Evolutionary conservation across 2,888 invertebrate species (phyloP).

Genomic region (Dryobotodes eremita): DNA sequence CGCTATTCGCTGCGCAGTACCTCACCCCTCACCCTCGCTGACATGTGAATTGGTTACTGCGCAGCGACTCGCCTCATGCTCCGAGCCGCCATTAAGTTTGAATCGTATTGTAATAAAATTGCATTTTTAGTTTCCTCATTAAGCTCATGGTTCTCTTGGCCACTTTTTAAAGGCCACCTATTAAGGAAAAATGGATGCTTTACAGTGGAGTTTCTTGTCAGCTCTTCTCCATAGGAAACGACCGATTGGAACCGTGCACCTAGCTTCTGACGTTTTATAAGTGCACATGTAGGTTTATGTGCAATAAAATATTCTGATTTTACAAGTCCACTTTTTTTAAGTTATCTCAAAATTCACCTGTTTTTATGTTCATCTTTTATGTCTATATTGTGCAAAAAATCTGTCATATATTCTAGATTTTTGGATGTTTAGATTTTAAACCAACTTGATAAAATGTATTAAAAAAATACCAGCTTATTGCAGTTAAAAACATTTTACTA

Average conservation of each 20-base stretch:
- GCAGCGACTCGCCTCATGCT: too few relatives aligned
- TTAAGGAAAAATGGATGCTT: not conserved
- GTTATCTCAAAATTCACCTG: not conserved
- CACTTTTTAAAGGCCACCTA: not conserved
- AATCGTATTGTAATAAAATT: not conserved
- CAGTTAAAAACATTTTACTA: conserved; percentile 32
- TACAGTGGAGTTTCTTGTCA: not conserved
- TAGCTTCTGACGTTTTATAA: not conserved
- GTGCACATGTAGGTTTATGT: not conserved
- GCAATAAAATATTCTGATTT: not conserved
- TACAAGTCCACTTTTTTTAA: not conserved
- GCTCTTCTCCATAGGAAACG: not conserved
- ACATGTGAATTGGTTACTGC: too few relatives aligned
- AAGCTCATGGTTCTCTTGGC: not conserved
- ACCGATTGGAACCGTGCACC: not conserved
- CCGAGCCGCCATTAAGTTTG: too few relatives aligned
- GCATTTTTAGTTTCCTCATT: not conserved
- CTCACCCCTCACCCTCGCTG: too few relatives aligned
- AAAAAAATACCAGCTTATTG: conserved; percentile 31
- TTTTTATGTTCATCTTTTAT: not conserved
- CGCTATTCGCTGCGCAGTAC: too few relatives aligned
- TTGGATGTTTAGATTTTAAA: conserved; percentile 18
- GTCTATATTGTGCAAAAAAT: not conserved
- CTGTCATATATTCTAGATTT: conserved; percentile 17
- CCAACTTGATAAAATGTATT: not conserved